These are phyloP conservation scores for Cinclus cinclus DNA, from an alignment of 2,113 vertebrate genomes.

Conservation along the genomic window DNA sequence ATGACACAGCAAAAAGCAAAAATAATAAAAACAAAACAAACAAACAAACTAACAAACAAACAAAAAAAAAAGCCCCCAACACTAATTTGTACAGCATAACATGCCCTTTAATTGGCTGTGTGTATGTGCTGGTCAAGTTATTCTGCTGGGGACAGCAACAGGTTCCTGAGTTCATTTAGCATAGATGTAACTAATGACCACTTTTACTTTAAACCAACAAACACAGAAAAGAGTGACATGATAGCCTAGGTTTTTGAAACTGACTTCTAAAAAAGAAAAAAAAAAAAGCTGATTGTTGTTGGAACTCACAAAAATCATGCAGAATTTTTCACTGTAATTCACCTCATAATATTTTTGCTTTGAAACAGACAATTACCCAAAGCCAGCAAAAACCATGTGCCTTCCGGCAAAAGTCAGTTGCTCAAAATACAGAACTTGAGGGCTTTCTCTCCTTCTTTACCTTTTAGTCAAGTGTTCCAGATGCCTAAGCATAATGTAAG, in stretches of 20 bases:
- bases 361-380: background rate
- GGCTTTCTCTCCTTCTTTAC: background rate
- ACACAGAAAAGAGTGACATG: accelerated
- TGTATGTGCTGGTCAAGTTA: background rate
- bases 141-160: background rate
- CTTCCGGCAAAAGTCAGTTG: background rate
- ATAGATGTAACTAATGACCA: background rate
- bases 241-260: background rate
- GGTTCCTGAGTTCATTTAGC: background rate
- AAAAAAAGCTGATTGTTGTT: background rate
- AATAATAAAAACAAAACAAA: background rate
- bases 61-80: background rate
- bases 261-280: background rate
- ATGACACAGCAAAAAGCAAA: background rate
- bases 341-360: background rate
- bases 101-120: background rate
- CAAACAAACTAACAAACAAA: no score
- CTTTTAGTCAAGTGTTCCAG: background rate
- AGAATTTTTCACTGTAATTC: background rate
- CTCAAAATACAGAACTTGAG: background rate
- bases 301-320: background rate
- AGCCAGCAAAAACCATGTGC: background rate
- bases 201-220: background rate
- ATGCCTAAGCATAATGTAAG: background rate
- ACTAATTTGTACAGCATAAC: background rate